phyloP scores from a whole-genome alignment of 2,797 vertebrate genomes.

The Halcyon leucocephala region DNA sequence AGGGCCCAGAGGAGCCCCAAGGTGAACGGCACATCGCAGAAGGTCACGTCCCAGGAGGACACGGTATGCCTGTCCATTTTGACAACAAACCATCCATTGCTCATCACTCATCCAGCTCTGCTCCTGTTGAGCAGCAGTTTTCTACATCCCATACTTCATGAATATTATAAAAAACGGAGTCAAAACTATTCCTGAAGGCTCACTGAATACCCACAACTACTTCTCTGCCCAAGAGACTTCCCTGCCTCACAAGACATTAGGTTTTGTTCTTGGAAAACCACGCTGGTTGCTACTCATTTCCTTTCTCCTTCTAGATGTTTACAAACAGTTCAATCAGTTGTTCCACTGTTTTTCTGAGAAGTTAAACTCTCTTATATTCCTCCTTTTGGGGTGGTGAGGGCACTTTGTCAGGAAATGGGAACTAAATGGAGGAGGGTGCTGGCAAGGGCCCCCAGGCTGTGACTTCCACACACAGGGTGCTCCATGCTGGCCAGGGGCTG shows the following conservation, averaged over 20 bases:
- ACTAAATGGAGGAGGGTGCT: background rate
- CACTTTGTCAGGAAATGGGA: background rate
- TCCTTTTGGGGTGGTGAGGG: background rate
- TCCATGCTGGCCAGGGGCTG: fast-evolving
- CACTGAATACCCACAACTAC: background rate
- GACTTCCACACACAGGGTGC: background rate
- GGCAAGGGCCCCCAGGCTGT: background rate
- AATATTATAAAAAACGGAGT: background rate
- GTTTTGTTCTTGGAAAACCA: background rate
- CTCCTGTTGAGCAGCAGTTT: background rate
- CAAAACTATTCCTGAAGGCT: background rate
- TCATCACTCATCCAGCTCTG: background rate
- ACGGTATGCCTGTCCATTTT: background rate
- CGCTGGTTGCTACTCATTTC: background rate
- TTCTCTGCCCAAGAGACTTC: background rate
- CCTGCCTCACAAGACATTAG: background rate
- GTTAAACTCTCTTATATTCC: background rate
- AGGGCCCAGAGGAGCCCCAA: background rate
- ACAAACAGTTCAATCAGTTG: background rate
- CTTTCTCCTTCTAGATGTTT: background rate
- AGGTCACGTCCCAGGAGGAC: background rate
- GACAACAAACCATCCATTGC: background rate
- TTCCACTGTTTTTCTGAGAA: background rate
- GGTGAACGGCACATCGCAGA: background rate
- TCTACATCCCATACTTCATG: background rate